phyloP scores from a whole-genome alignment of 1,140 invertebrate species.

The Cydia fagiglandana region DNA sequence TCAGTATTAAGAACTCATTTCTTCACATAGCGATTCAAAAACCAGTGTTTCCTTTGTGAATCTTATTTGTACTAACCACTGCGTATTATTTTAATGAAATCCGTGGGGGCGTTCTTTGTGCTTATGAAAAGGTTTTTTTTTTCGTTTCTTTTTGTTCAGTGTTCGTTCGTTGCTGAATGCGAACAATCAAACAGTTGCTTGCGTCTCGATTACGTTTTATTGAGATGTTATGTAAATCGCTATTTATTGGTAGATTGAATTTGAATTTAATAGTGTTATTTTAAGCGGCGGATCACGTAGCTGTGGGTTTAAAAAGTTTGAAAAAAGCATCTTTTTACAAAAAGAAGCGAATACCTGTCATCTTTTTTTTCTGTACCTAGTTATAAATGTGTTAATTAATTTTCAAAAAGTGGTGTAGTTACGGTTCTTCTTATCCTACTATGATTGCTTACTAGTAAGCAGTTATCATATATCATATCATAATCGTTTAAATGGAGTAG shows the following conservation, averaged over 20 bases:
- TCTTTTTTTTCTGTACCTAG: no score
- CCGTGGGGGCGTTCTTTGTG: slow-evolving; percentile 46
- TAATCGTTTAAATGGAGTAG: no score
- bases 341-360: no score
- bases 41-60: slow-evolving; percentile 51
- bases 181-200: slow-evolving; percentile 37
- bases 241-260: background rate
- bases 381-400: no score
- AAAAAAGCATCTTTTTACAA: background rate
- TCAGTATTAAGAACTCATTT: slow-evolving; percentile 42
- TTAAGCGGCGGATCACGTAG: background rate
- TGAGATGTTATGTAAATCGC: slow-evolving; percentile 40
- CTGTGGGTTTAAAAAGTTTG: background rate
- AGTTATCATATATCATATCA: no score
- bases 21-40: slow-evolving; percentile 54
- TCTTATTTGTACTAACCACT: slow-evolving; percentile 49
- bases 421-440: no score
- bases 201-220: slow-evolving; percentile 48
- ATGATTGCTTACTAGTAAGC: no score
- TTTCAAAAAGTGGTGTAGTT: no score
- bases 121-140: slow-evolving; percentile 45
- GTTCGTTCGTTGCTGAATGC: slow-evolving; percentile 36
- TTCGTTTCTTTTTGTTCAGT: slow-evolving; percentile 41
- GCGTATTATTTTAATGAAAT: slow-evolving; percentile 61
- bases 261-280: slow-evolving; percentile 1